Evolutionary conservation across 2,888 invertebrate species (phyloP), one percentile per base, ranked within the genome.

Genomic region (Chaitophorus viminalis): DNA sequence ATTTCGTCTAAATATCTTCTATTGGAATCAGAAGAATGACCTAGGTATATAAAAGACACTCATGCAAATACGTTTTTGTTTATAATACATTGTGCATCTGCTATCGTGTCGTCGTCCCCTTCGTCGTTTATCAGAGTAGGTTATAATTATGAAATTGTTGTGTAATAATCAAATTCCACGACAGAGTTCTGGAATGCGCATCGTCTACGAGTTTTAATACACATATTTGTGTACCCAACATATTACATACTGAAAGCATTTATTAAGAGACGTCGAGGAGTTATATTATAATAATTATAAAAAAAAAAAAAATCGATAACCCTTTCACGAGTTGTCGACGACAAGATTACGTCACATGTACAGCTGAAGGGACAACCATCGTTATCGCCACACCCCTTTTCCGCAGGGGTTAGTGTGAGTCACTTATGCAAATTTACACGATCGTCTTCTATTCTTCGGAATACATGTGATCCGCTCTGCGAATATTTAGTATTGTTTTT

Each of bases 341-440:
- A 60, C 31, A 29, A 81, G 36, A 72, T 82, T 82, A 74, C 36
- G 33, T 82, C 60, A 39, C 29, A 60, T 21, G 21, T 60, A 60
- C 25, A 3, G 25, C 33, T 17, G 31, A 46, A 65, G 84, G 84
- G 84, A 46, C 31, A 33, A 39, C 29, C 65, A 8, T 29, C 52
- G 33, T 65, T 33, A 3, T 3, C 52, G 25, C 25, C 60, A 25
- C 60, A 60, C 60, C 85, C 85, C 77, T 54, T 77, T 31, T n/a
- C 9, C n/a, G 31, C 36, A 68, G 33, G 85, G 85, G 68, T 76
- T 46, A 52, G 68, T 18, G 46, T 78, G 85, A 85, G 77, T 85
- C 85, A 85, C 21, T 60, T 84, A 84, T 85, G 77, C 77, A 85
- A 85, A 85, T 68, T 2, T 25, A 17, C 2, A 33, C 14, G 36